A percentile compares a stretch with the other conserved stretches of the same genome.
These are phyloP conservation scores for Thereva unica DNA, from an alignment of 2,888 invertebrate species.

Conservation along the genomic window DNA sequence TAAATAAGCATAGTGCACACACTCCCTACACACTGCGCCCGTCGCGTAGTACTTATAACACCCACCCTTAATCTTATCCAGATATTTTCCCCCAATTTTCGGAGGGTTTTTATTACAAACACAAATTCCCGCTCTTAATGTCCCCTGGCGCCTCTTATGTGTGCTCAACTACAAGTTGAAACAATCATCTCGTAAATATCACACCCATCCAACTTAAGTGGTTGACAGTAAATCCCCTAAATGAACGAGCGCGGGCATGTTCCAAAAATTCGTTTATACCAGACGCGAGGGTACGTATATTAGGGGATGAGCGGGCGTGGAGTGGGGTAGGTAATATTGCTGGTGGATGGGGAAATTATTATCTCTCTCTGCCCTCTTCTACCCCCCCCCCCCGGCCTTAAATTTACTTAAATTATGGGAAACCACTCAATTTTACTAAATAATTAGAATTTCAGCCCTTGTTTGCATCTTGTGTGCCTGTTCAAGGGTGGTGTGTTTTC, in stretches of 20 bases:
- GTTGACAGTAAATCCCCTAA: slow-evolving; percentile 28
- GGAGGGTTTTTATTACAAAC: too few relatives aligned
- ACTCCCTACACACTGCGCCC: neutral
- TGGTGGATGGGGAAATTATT: neutral
- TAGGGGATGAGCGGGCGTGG: too few relatives aligned
- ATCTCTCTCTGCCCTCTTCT: neutral
- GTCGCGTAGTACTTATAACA: too few relatives aligned
- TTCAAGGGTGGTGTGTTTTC: neutral
- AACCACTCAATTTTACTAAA: slow-evolving; percentile 40
- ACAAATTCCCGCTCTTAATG: too few relatives aligned
- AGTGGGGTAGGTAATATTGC: neutral
- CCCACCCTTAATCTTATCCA: too few relatives aligned
- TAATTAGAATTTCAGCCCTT: slow-evolving; percentile 39
- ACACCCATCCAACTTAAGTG: slow-evolving; percentile 30
- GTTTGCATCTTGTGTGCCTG: slow-evolving; percentile 8
- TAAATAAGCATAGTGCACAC: slow-evolving; percentile 5
- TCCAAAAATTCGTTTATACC: neutral
- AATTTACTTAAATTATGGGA: slow-evolving; percentile 27
- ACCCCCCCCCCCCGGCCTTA: neutral
- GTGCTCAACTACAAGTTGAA: neutral
- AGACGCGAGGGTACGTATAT: neutral
- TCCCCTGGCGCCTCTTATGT: too few relatives aligned
- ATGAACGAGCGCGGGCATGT: neutral
- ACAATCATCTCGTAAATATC: slow-evolving; percentile 33
- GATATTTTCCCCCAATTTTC: too few relatives aligned